These are phyloP conservation scores for Sinocyclocheilus anshuiensis DNA, from an alignment of 2,113 vertebrate genomes.

Conservation along the genomic window DNA sequence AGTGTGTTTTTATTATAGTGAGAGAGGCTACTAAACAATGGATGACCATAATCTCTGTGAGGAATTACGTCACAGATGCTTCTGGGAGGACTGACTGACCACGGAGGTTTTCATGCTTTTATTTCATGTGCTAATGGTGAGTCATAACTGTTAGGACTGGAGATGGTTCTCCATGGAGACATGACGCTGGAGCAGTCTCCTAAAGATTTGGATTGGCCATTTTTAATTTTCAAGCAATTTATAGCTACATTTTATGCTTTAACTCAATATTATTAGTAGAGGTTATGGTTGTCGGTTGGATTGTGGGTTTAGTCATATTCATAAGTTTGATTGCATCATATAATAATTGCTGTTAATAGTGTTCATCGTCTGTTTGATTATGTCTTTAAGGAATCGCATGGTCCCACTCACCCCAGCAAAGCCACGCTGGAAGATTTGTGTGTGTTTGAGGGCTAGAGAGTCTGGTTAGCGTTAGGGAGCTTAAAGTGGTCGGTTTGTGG, in stretches of 20 bases:
- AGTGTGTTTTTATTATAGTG: not conserved
- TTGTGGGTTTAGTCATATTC: not conserved
- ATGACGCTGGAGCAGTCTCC: conserved; percentile 18
- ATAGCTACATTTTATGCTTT: not conserved
- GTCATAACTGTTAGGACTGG: conserved; percentile 51
- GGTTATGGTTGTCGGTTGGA: too few relatives aligned
- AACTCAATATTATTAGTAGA: not conserved
- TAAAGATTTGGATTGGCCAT: not conserved
- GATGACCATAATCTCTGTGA: conserved; percentile 10
- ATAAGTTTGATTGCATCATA: too few relatives aligned
- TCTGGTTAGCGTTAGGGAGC: not conserved
- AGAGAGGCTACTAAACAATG: conserved; percentile 11
- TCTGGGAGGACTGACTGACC: not conserved
- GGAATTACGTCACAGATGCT: conserved; percentile 3
- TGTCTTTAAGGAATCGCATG: not conserved
- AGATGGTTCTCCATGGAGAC: conserved; percentile 50
- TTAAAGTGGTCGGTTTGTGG: not conserved
- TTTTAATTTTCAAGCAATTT: not conserved
- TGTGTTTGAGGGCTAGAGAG: not conserved
- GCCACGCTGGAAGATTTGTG: not conserved
- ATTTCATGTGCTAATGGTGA: conserved; percentile 53
- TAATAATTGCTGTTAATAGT: too few relatives aligned
- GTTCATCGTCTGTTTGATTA: too few relatives aligned
- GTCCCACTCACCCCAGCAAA: not conserved
- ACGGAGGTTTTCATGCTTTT: conserved; percentile 45